Percentiles rank a stretch among this genome's conserved stretches.
Conservation (phyloP, 2,888 invertebrate species). For the Tipula lateralis region DNA sequence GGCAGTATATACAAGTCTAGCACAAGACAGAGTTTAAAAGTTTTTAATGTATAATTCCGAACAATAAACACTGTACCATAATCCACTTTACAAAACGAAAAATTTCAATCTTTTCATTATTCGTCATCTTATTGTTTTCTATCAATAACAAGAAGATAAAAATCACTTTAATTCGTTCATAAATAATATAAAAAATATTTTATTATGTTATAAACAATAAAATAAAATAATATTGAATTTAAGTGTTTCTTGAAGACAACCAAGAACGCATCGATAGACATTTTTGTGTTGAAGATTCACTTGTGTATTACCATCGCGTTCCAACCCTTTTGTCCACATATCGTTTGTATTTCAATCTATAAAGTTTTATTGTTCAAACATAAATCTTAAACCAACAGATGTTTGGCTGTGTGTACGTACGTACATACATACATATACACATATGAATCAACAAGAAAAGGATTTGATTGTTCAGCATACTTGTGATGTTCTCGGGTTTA, state of each 20-base stretch:
- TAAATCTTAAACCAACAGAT: background rate
- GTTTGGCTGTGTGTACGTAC: background rate
- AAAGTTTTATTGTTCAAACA: background rate
- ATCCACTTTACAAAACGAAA: background rate
- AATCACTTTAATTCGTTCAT: background rate
- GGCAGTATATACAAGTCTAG: too few species aligned
- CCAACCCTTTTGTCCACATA: background rate
- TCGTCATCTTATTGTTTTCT: constrained; percentile 15
- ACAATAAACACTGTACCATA: background rate
- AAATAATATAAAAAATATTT: background rate
- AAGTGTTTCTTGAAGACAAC: background rate
- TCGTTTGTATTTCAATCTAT: background rate
- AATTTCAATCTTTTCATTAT: background rate
- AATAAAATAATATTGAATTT: background rate
- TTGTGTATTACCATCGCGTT: background rate
- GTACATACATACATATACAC: background rate
- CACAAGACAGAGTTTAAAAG: too few species aligned
- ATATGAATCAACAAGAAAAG: background rate
- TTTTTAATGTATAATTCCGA: too few species aligned
- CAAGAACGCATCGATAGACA: background rate
- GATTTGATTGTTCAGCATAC: constrained; percentile 3
- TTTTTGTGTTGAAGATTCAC: background rate
- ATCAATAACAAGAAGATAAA: background rate
- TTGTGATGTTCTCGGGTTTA: background rate
- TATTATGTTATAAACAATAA: background rate